These are phyloP conservation scores for Schizotus pectinicornis DNA, from an alignment of 2,888 invertebrate species.

Conservation along the genomic window DNA sequence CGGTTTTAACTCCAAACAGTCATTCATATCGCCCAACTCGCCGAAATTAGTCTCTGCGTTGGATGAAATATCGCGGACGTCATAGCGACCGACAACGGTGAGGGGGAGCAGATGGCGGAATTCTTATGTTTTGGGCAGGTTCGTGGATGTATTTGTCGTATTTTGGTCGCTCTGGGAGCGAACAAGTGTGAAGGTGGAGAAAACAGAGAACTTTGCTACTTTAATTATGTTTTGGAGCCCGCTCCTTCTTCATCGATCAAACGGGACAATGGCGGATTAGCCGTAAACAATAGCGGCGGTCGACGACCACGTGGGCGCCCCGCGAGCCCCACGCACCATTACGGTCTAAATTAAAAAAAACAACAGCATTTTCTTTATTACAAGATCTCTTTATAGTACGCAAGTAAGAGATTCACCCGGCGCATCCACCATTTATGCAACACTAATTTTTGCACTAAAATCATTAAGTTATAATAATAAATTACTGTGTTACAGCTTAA, in stretches of 20 bases:
- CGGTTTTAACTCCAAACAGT: not conserved
- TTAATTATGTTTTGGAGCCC: slow-evolving; percentile 16
- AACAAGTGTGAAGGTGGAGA: slow-evolving; percentile 14
- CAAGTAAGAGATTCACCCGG: no score
- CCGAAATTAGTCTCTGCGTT: slow-evolving; percentile 1
- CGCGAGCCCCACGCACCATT: no score
- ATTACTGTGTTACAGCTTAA: no score
- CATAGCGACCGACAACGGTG: not conserved
- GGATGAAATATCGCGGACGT: slow-evolving; percentile 4
- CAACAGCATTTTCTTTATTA: no score
- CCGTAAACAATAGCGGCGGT: slow-evolving; percentile 4
- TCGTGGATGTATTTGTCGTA: slow-evolving; percentile 9
- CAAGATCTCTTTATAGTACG: no score
- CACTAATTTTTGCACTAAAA: no score
- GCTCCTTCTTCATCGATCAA: slow-evolving; percentile 20
- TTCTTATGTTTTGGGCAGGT: no score
- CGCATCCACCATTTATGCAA: no score
- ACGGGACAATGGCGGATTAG: slow-evolving; percentile 7
- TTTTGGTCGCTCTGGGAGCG: slow-evolving; percentile 17
- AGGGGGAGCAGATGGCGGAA: not conserved
- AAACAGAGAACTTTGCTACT: slow-evolving; percentile 20
- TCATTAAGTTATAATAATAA: no score
- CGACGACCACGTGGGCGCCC: no score
- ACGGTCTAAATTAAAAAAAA: no score
- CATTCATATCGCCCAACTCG: slow-evolving; percentile 6